These are phyloP conservation scores for Eurystomus glaucurus DNA, from an alignment of 2,797 vertebrate species.

Conservation along the genomic window DNA sequence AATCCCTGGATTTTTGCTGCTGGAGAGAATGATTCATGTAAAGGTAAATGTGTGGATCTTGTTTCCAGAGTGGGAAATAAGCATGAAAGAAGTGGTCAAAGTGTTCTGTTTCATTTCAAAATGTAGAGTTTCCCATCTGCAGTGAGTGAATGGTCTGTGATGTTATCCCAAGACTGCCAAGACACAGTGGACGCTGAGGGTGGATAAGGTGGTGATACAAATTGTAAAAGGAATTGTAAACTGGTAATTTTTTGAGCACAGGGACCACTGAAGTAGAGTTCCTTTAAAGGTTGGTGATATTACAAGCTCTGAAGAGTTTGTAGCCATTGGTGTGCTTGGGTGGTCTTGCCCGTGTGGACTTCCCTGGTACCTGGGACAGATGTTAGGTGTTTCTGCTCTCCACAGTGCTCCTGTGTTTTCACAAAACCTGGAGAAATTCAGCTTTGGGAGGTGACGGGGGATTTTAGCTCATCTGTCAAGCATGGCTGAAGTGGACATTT, in stretches of 20 bases:
- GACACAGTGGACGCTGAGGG: not conserved
- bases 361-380: not conserved
- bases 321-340: not conserved
- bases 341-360: not conserved
- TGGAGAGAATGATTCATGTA: not conserved
- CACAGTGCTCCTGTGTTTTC: not conserved
- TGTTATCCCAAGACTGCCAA: not conserved
- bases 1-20: not conserved
- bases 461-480: not conserved
- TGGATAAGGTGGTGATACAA: not conserved
- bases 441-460: not conserved
- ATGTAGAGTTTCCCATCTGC: not conserved
- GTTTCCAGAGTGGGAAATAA: not conserved
- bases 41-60: not conserved
- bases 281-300: not conserved
- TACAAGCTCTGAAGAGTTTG: not conserved
- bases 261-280: not conserved
- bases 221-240: not conserved
- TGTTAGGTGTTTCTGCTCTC: not conserved
- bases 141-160: not conserved
- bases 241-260: not conserved
- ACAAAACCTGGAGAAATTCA: not conserved
- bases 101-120: not conserved
- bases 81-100: not conserved
- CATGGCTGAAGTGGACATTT: not conserved